phyloP scores from a whole-genome alignment of 2,113 vertebrate genomes.

The Cisticola juncidis region DNA sequence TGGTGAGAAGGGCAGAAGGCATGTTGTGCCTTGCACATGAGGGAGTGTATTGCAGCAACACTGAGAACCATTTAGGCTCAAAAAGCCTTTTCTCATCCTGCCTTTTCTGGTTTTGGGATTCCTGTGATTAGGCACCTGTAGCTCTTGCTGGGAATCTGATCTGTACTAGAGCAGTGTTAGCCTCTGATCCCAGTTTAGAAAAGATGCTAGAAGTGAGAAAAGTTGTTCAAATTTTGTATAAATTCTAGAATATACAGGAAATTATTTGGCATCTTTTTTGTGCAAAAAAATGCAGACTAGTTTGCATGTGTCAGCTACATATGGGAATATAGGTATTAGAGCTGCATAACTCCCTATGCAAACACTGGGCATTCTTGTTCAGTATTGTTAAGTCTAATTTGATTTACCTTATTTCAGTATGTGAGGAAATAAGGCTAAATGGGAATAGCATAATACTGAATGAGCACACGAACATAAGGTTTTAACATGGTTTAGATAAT shows the following conservation, averaged over 20 bases:
- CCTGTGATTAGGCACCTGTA: background rate
- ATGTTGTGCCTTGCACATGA: background rate
- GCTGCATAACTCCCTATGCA: background rate
- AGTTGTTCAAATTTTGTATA: background rate
- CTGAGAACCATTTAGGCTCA: fast-evolving
- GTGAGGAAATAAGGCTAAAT: background rate
- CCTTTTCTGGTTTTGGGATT: background rate
- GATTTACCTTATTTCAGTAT: background rate
- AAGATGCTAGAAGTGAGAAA: background rate
- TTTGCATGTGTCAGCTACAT: background rate
- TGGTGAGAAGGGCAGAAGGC: background rate
- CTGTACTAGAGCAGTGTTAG: background rate
- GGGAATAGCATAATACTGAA: background rate
- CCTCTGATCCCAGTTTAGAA: background rate
- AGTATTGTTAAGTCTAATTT: background rate
- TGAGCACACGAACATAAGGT: background rate
- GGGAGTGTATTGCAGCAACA: fast-evolving
- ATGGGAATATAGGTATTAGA: background rate
- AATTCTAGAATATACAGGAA: background rate
- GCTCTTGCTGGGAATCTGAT: background rate
- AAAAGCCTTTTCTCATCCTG: background rate
- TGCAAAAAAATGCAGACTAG: background rate
- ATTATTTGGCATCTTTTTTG: background rate
- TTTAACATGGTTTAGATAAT: background rate
- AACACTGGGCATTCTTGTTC: background rate